Percentiles rank a stretch among this genome's conserved stretches.
Conservation (phyloP, 2,797 vertebrate species). For the Cetoscarus ocellatus region DNA sequence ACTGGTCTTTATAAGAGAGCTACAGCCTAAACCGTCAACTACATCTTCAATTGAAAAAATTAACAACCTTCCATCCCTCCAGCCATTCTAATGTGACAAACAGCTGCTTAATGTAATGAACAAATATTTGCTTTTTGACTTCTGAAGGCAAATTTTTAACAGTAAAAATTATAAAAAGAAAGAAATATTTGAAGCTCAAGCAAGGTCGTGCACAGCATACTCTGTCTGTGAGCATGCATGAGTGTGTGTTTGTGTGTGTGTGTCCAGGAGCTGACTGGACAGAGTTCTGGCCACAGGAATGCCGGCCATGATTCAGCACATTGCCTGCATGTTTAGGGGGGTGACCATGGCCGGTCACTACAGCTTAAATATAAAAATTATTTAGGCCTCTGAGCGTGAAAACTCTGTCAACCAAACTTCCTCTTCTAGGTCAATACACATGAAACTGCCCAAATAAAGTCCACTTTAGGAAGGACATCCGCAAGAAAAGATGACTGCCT, state of each 20-base stretch:
- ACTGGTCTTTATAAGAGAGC: too few species aligned
- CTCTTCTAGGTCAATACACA: background rate
- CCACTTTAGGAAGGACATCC: too few species aligned
- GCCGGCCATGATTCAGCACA: conserved; percentile 80
- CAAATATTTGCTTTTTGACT: background rate
- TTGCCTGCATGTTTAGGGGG: conserved; percentile 71
- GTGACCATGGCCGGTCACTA: conserved; percentile 48
- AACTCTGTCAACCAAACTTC: conserved; percentile 9
- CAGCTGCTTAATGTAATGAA: background rate
- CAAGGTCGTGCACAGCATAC: conserved; percentile 52
- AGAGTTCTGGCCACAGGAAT: conserved; percentile 77
- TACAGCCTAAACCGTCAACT: too few species aligned
- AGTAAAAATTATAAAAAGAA: conserved; percentile 8
- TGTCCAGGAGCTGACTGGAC: conserved; percentile 76
- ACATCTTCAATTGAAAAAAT: too few species aligned
- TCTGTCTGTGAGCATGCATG: conserved; percentile 13
- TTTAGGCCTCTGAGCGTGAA: conserved; percentile 24
- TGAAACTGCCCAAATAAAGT: background rate
- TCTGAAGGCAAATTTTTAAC: background rate
- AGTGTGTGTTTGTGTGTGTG: conserved; percentile 15
- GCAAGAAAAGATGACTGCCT: too few species aligned
- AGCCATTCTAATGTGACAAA: background rate
- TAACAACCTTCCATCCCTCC: background rate
- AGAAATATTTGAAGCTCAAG: background rate
- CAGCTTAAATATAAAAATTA: conserved; percentile 41